Conservation (phyloP, 2,797 vertebrate species). For the Protonibea diacanthus region DNA sequence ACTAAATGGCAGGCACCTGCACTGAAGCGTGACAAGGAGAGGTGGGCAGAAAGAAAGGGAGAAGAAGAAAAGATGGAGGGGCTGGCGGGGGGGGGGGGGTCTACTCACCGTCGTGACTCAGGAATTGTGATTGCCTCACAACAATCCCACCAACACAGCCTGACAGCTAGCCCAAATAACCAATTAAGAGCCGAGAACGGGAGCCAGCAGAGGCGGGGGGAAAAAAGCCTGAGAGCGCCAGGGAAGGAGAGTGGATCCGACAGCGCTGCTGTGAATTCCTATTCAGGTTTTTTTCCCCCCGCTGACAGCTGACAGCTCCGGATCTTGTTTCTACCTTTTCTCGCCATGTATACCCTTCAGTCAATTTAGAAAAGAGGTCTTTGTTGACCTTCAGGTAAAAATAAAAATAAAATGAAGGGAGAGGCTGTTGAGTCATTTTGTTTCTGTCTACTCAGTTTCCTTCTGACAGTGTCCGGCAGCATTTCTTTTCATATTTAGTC, state of each 20-base stretch:
- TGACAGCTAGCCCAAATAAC: conserved; percentile 79
- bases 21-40: conserved; percentile 56
- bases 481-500: conserved; percentile 17
- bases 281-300: conserved; percentile 44
- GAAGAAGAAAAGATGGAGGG: conserved; percentile 6
- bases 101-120: conserved; percentile 64
- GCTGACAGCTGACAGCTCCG: conserved; percentile 65
- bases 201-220: conserved; percentile 57
- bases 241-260: conserved; percentile 51
- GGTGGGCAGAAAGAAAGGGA: conserved; percentile 25
- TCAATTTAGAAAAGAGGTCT: conserved; percentile 43
- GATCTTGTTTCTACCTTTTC: conserved; percentile 50
- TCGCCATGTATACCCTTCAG: conserved; percentile 28
- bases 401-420: conserved; percentile 17
- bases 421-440: conserved; percentile 28
- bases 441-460: background rate
- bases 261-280: conserved; percentile 53
- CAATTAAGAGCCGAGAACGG: conserved; percentile 76
- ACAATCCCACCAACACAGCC: conserved; percentile 67
- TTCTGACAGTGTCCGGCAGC: conserved; percentile 13
- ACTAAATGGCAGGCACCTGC: conserved; percentile 49
- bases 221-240: conserved; percentile 40
- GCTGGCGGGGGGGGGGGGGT: background rate
- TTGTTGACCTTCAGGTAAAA: conserved; percentile 23
- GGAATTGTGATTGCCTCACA: conserved; percentile 63